Percentiles rank a stretch among this genome's conserved stretches.
These are phyloP conservation scores for Forpus xanthops DNA, from an alignment of 2,797 vertebrate genomes.

Conservation along the genomic window DNA sequence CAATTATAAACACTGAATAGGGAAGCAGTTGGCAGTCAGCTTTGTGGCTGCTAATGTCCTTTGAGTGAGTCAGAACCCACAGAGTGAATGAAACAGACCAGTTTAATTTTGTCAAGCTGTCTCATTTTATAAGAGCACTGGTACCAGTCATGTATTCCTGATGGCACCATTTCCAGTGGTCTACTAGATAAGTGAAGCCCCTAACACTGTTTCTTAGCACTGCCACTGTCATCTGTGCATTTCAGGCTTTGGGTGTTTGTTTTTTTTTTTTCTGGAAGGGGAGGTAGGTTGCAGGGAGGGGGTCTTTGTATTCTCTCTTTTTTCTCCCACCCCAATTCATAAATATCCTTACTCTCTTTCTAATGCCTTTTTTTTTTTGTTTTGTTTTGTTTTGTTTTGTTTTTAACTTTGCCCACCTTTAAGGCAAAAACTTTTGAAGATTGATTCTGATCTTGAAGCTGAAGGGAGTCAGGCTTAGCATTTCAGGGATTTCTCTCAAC, in stretches of 20 bases:
- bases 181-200: not conserved
- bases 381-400: not conserved
- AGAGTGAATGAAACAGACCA: not conserved
- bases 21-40: not conserved
- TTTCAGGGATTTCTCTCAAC: not conserved
- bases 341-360: not conserved
- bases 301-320: not conserved
- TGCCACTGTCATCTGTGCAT: not conserved
- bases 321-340: not conserved
- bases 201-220: not conserved
- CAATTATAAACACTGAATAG: not conserved
- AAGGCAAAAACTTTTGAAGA: not conserved
- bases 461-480: not conserved
- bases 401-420: not conserved
- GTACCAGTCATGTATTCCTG: not conserved
- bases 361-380: no score
- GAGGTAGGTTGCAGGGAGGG: accelerated
- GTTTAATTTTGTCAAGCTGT: slow-evolving; percentile 5
- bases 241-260: not conserved
- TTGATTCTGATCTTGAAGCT: not conserved
- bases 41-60: not conserved
- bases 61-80: slow-evolving; percentile 18
- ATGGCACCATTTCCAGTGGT: not conserved
- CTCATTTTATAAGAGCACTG: not conserved
- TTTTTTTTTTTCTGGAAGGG: not conserved